These are phyloP conservation scores for Horisme vitalbata DNA, from an alignment of 2,888 invertebrate genomes.

Conservation along the genomic window DNA sequence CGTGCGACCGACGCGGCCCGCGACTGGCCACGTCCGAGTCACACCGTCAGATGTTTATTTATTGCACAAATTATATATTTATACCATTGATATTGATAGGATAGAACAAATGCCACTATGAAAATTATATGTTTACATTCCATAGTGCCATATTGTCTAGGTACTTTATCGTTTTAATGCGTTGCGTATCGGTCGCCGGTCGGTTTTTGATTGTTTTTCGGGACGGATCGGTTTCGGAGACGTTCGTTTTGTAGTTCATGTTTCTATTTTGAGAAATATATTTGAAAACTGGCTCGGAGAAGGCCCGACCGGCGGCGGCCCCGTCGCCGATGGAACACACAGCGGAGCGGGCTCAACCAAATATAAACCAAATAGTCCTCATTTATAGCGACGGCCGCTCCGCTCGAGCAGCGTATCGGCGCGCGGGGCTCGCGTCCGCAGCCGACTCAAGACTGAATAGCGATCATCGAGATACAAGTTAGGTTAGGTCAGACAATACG, in stretches of 20 bases:
- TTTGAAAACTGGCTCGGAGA: neutral
- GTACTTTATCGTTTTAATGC: slow-evolving; percentile 14
- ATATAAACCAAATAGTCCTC: slow-evolving; percentile 31
- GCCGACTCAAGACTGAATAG: slow-evolving; percentile 29
- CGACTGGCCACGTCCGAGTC: neutral
- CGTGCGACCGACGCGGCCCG: neutral
- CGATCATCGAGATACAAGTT: slow-evolving; percentile 25
- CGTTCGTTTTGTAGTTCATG: slow-evolving; percentile 9
- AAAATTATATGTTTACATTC: slow-evolving; percentile 75
- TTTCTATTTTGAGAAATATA: slow-evolving; percentile 15
- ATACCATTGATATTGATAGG: slow-evolving; percentile 23
- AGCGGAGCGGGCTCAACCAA: slow-evolving; percentile 19
- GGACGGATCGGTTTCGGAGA: slow-evolving; percentile 2
- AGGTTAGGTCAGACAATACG: slow-evolving; percentile 24
- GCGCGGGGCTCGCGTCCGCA: neutral
- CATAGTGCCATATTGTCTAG: slow-evolving; percentile 69
- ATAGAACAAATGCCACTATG: slow-evolving; percentile 60
- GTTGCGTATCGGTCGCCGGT: slow-evolving; percentile 14
- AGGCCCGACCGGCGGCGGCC: slow-evolving; percentile 1
- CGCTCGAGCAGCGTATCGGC: slow-evolving; percentile 3
- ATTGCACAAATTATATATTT: slow-evolving; percentile 33
- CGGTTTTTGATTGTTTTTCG: slow-evolving; percentile 18
- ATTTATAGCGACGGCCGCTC: slow-evolving; percentile 12
- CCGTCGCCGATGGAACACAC: slow-evolving; percentile 5
- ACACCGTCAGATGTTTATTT: slow-evolving; percentile 26